phyloP scores from a whole-genome alignment of 2,888 invertebrate genomes.

The Coenonympha glycerion region DNA sequence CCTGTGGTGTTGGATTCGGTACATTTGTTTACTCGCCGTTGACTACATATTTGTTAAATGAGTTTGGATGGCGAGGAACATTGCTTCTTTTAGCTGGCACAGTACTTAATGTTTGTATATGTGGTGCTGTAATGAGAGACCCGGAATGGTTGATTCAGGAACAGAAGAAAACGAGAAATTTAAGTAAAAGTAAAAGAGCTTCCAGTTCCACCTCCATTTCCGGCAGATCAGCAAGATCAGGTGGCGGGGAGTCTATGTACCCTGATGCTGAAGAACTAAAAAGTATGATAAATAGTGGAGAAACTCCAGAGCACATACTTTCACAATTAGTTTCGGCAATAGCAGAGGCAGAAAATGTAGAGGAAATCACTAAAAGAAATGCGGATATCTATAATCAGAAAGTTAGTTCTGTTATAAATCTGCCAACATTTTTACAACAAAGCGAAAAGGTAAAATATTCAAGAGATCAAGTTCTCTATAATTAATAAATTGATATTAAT shows the following conservation, averaged over 20 bases:
- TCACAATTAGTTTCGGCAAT: conserved; percentile 78
- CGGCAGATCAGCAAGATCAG: conserved; percentile 47
- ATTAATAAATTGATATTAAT: neutral
- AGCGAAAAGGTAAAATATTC: conserved; percentile 78
- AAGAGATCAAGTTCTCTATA: neutral
- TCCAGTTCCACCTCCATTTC: conserved; percentile 74
- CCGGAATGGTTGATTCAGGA: conserved; percentile 86
- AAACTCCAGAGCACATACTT: conserved; percentile 80
- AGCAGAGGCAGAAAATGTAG: conserved; percentile 67
- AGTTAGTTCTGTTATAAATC: conserved; percentile 82
- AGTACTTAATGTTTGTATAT: conserved; percentile 89
- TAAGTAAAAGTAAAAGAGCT: conserved; percentile 70
- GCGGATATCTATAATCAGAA: conserved; percentile 62
- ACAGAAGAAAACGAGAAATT: conserved; percentile 75
- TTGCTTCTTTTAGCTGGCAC: conserved; percentile 86
- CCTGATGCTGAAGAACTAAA: conserved; percentile 81
- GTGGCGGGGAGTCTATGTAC: conserved; percentile 75
- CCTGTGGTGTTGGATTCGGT: conserved; percentile 92
- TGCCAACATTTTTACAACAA: conserved; percentile 86
- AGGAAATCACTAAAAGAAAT: conserved; percentile 64
- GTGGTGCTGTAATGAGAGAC: conserved; percentile 90
- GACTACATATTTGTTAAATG: conserved; percentile 83
- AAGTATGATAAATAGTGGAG: conserved; percentile 81
- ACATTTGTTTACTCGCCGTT: conserved; percentile 92
- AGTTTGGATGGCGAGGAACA: conserved; percentile 88